A percentile compares a stretch with the other conserved stretches of the same genome.
Evolutionary conservation across 2,797 vertebrate genomes (phyloP).

Genomic region (Cynodonichthys magdalenae): DNA sequence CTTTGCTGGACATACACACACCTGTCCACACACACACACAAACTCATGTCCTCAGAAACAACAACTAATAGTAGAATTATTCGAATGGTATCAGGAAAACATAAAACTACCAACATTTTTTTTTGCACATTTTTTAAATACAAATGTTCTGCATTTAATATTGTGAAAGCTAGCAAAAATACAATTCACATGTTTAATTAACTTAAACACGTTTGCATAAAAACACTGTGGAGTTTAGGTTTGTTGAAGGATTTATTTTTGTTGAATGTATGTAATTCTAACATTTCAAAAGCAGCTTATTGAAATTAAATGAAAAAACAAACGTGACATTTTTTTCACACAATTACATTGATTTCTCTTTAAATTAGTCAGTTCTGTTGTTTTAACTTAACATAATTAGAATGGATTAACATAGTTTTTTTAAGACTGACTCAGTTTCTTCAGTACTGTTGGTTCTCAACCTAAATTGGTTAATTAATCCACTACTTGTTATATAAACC

Average conservation of each 20-base stretch:
- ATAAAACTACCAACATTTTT: background rate
- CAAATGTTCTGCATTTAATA: background rate
- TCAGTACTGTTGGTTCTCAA: too few species aligned
- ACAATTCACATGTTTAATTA: background rate
- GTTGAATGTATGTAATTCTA: background rate
- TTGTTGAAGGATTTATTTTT: background rate
- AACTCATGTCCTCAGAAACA: constrained; percentile 1
- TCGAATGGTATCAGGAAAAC: constrained; percentile 15
- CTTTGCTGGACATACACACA: constrained; percentile 56
- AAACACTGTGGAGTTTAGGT: too few species aligned
- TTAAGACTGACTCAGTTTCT: background rate
- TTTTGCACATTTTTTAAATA: background rate
- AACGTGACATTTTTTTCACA: too few species aligned
- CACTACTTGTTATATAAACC: too few species aligned
- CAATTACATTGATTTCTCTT: too few species aligned
- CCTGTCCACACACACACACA: constrained; percentile 9
- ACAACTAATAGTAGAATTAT: constrained; percentile 19
- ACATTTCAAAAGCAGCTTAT: background rate
- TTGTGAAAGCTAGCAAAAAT: background rate
- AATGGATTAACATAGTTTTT: background rate
- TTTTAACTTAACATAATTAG: background rate
- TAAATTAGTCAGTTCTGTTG: background rate
- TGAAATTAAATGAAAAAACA: background rate
- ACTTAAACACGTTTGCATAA: background rate
- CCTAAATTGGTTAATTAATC: too few species aligned